Base-by-base conservation (phyloP, 2,113 vertebrate species). In the Pelmatolapia mariae region DNA sequence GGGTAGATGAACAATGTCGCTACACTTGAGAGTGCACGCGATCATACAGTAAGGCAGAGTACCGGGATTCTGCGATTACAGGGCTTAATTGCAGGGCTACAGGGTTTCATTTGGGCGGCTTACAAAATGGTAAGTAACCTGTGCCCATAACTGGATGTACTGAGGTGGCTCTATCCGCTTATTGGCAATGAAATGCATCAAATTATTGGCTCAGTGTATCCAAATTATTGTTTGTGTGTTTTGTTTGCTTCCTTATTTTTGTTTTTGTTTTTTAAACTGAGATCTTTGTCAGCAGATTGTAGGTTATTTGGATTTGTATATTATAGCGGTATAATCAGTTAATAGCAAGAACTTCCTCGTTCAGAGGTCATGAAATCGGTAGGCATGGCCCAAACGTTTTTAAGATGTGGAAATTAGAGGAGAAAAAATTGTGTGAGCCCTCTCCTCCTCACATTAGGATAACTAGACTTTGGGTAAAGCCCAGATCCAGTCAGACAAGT, bases 101-200 rank as follows among this genome's bases (percentile, higher is more conserved):
- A 38, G 19, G 47, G 12, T 54, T 80, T 80, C 50, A 33, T 54
- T 19, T 33, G 36, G 16, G 11, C 11, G 38, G 52, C n/a, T 61
- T 63, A 24, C 86, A 94, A 87, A 59, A 95, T 95, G 95, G 95
- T 95, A 84, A 94, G 95, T 13, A 78, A 50, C 45, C 3, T 52
- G 73, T n/a, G 40, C 40, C 40, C 5, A 73, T 73, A 26, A 18
- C 15, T 45, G 40, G 40, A 45, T 47, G 40, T 45, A 45, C 22
- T 29, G 24, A 19, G 26, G 73, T 52, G 73, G 26, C 43, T 54
- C 18, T 26, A 12, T 50, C 18, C 50, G 57, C 33, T 24, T 47
- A 26, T 8, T 6, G 19, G 16, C 4, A 54, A 38, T 78, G 26
- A 78, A 78, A n/a, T 50, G 33, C n/a, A 2, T 78, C 6, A 78